Evolutionary conservation across 37 sponge, comb jelly and placozoan genomes (phyloP).

Genomic region (Aplysina aerophoba): DNA sequence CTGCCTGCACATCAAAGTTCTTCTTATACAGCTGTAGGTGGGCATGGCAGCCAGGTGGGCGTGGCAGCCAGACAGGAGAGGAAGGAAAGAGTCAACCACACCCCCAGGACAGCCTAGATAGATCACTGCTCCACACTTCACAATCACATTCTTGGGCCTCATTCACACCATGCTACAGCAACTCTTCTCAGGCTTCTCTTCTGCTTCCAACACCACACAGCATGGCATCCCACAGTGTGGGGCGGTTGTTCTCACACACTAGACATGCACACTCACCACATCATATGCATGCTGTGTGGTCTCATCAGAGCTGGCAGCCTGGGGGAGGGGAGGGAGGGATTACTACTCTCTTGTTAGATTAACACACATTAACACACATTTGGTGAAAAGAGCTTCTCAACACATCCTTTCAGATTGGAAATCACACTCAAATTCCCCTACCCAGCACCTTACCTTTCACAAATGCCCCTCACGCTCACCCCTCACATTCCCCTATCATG

Average conservation of each 20-base stretch:
- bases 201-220: too few species aligned
- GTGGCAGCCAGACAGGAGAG: background rate
- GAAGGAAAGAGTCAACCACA: background rate
- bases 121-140: background rate
- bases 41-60: background rate
- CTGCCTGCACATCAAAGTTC: conserved; percentile 42
- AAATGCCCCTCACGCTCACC: too few species aligned
- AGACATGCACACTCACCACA: conserved; percentile 67
- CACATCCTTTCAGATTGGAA: background rate
- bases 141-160: background rate
- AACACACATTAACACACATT: too few species aligned
- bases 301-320: conserved; percentile 83
- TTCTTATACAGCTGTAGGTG: conserved; percentile 57
- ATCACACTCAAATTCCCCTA: background rate
- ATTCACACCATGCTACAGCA: too few species aligned
- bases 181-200: too few species aligned
- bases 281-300: conserved; percentile 83
- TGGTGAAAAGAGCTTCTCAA: background rate
- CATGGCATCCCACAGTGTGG: too few species aligned
- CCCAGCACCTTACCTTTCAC: background rate
- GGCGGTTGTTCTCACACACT: too few species aligned
- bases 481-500: too few species aligned
- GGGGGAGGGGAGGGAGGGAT: background rate
- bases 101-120: background rate
- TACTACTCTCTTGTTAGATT: too few species aligned